These are phyloP conservation scores for Simalia tracyae DNA, from an alignment of 2,797 vertebrate species.

Conservation along the genomic window DNA sequence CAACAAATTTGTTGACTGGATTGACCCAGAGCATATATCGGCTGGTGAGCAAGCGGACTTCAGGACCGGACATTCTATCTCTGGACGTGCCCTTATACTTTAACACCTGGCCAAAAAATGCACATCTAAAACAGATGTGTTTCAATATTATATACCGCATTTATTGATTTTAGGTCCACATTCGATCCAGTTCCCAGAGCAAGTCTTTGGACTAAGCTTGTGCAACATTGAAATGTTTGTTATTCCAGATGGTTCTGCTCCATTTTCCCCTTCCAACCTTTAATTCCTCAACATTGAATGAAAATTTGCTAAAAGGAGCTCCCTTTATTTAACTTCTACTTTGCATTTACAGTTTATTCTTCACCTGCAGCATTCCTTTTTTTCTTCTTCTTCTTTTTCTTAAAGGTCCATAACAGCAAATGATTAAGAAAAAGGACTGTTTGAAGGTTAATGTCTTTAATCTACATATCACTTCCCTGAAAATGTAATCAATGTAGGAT, in stretches of 20 bases:
- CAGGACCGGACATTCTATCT: too few relatives aligned
- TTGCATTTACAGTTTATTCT: slow-evolving; percentile 27
- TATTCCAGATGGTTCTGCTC: not conserved
- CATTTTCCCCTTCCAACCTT: not conserved
- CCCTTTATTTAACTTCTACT: slow-evolving; percentile 11
- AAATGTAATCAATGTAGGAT: slow-evolving; percentile 3
- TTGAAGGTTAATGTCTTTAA: slow-evolving; percentile 33
- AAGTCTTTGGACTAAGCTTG: too few relatives aligned
- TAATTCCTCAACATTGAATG: not conserved
- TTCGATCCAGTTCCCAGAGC: too few relatives aligned
- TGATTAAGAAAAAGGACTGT: slow-evolving; percentile 28
- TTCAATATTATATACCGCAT: too few relatives aligned
- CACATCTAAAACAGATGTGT: too few relatives aligned
- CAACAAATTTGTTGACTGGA: too few relatives aligned
- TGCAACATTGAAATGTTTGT: not conserved
- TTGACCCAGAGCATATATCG: too few relatives aligned
- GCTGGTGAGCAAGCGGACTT: too few relatives aligned
- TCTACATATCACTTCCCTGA: not conserved
- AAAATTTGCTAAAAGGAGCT: slow-evolving; percentile 12
- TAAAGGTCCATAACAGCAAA: slow-evolving; percentile 37
- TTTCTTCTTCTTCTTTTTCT: slow-evolving; percentile 4
- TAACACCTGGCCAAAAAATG: too few relatives aligned
- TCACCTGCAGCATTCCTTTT: slow-evolving; percentile 8
- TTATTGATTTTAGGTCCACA: too few relatives aligned
- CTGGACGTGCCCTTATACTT: too few relatives aligned